phyloP scores from a whole-genome alignment of 2,113 vertebrate genomes.

The Ctenodactylus gundi region DNA sequence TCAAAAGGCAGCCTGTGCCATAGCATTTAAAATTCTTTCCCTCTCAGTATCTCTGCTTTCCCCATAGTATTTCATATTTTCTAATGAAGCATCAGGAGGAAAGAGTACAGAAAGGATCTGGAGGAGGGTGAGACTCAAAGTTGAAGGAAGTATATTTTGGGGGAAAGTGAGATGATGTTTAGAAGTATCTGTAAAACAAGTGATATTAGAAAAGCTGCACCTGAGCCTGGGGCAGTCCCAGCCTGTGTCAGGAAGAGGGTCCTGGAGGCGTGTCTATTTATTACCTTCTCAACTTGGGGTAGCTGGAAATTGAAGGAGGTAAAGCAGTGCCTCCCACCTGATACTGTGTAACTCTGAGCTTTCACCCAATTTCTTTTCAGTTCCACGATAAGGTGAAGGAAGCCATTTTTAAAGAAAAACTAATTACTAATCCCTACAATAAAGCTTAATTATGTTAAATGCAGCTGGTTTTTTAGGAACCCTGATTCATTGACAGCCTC shows the following conservation, averaged over 20 bases:
- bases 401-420: not conserved
- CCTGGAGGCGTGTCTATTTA: not conserved
- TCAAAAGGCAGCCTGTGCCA: slow-evolving; percentile 35
- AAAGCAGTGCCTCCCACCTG: not conserved
- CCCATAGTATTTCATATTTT: not conserved
- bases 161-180: not conserved
- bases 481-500: not conserved
- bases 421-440: not conserved
- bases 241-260: not conserved
- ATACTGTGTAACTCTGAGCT: not conserved
- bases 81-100: not conserved
- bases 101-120: not conserved
- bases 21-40: slow-evolving; percentile 2
- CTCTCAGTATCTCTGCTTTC: not conserved
- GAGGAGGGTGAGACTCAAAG: not conserved
- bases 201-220: not conserved
- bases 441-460: not conserved
- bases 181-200: not conserved
- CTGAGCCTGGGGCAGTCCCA: not conserved
- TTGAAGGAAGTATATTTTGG: not conserved
- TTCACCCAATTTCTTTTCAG: not conserved
- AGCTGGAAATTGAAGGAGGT: not conserved
- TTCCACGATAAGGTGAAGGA: not conserved
- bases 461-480: not conserved
- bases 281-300: not conserved